Evolutionary conservation across 2,888 invertebrate genomes (phyloP), one percentile per base, ranked within the genome.

Genomic region (Macropis europaea): DNA sequence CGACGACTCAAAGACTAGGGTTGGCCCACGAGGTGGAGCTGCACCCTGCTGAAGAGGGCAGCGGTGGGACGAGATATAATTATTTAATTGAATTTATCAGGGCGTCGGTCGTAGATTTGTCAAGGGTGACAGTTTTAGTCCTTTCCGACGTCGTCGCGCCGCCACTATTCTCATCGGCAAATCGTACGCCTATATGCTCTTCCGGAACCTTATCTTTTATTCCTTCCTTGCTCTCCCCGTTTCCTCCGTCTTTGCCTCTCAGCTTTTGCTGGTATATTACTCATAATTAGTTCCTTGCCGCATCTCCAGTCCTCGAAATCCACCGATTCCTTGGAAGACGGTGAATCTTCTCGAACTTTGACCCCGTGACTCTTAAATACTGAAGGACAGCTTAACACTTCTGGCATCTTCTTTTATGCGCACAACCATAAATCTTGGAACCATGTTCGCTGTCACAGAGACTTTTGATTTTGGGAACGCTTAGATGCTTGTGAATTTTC

Each of bases 11-110:
- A 69, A 50, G 69, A 70, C 42, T 42, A 60, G 40, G 56, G 45
- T 69, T 62, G 61, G 61, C 69, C 61, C 45, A 50, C 30, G 68
- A 48, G 19, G 38, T 19, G 24, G 40, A 30, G 19, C 28, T 36
- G 52, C 28, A 38, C 43, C 47, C 61, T 32, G 40, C 24, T 48
- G 34, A 38, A 24, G 60, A 34, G 43, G 32, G 17, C 59, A 42
- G 19, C 42, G 42, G 28, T 22, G 47, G 60, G 34, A 40, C 32
- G 69, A 76, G 76, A 81, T 82, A 85, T 89, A 89, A 89, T 89
- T 88, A 84, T 89, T 88, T 89, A 89, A 89, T 89, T 86, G 87
- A 86, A 88, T 89, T 86, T 86, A 86, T 87, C 82, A 82, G 78
- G 62, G 63, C 71, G 76, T 71, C 75, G 76, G 69, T 81, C 81